A percentile compares a stretch with the other conserved stretches of the same genome.
Conservation (phyloP, 2,797 vertebrate species). For the Enteromius afrohamiltoni region DNA sequence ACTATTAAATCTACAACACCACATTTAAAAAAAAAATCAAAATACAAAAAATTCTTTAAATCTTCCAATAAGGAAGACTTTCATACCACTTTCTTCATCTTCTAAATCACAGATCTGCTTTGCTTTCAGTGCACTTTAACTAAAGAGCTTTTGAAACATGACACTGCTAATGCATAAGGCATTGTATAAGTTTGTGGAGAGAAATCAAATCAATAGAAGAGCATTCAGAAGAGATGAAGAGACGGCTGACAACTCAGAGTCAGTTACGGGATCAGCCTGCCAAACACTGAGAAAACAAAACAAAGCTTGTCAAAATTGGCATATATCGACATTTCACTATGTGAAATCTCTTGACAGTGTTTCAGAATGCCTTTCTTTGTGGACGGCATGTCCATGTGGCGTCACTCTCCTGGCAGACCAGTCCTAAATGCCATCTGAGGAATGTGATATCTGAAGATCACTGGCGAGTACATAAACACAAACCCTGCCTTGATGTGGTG, state of each 20-base stretch:
- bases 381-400: neutral
- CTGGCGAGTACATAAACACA: constrained; percentile 4
- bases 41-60: neutral
- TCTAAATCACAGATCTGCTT: neutral
- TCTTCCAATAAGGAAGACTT: neutral
- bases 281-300: neutral
- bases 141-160: constrained; percentile 21
- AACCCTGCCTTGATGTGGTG: constrained; percentile 19
- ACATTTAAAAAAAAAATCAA: neutral
- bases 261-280: neutral
- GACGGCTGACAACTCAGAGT: neutral
- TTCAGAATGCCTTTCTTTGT: neutral
- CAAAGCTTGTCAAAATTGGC: neutral
- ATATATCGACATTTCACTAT: neutral
- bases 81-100: neutral
- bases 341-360: neutral
- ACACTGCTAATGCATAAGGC: neutral
- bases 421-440: constrained; percentile 11
- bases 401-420: constrained; percentile 1
- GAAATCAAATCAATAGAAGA: constrained; percentile 6
- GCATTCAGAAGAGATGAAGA: constrained; percentile 2
- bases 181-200: neutral
- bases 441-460: constrained; percentile 35
- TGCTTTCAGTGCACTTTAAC: neutral
- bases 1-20: neutral